Conservation (phyloP, 2,797 vertebrate species). For the Acanthopagrus latus region DNA sequence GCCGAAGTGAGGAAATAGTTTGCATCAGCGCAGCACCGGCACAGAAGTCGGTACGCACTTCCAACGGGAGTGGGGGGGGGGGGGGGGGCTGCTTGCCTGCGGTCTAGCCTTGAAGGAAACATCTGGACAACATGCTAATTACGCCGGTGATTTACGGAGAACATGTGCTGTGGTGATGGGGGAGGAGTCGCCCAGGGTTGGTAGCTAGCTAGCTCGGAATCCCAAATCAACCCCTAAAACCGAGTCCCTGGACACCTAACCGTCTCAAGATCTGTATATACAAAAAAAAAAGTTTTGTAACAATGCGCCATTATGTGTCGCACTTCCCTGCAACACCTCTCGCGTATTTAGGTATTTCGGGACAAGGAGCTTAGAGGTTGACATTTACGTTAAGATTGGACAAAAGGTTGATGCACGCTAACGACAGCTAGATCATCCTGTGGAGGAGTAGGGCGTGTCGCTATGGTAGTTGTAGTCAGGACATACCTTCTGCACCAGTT, state of each 20-base stretch:
- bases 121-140: constrained; percentile 85
- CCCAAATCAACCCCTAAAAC: constrained; percentile 61
- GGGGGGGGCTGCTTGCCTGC: constrained; percentile 67
- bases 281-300: constrained; percentile 47
- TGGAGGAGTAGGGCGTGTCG: constrained; percentile 96
- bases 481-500: constrained; percentile 99
- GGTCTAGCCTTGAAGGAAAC: constrained; percentile 79
- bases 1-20: constrained; percentile 41
- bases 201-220: constrained; percentile 59
- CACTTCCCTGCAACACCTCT: constrained; percentile 28
- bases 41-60: constrained; percentile 45
- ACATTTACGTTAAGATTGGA: constrained; percentile 58
- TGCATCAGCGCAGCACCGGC: constrained; percentile 42
- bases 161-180: constrained; percentile 74
- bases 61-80: too few species aligned
- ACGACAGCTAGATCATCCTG: constrained; percentile 86
- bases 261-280: constrained; percentile 40
- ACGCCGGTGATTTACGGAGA: constrained; percentile 67
- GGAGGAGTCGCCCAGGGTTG: constrained; percentile 58
- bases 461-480: constrained; percentile 99
- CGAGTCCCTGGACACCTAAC: constrained; percentile 67
- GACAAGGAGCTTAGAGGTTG: constrained; percentile 61
- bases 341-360: constrained; percentile 56
- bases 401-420: constrained; percentile 44
- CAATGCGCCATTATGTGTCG: constrained; percentile 5